Evolutionary conservation across 1,140 invertebrate species (phyloP).

Genomic region (Drosophila hydei): DNA sequence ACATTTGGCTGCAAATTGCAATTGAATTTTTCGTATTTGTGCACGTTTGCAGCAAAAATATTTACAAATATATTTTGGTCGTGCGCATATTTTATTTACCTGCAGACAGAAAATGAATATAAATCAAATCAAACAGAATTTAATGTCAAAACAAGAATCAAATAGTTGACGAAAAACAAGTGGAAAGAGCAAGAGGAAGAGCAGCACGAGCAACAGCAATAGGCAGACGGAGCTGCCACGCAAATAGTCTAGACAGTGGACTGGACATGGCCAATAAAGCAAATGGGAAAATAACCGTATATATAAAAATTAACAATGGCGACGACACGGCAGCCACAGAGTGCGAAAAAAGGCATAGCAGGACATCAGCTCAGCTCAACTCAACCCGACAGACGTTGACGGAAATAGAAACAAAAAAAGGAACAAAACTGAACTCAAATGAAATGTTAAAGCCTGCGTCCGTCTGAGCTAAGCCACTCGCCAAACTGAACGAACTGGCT

Average conservation of each 20-base stretch:
- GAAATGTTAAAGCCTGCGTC: conserved; percentile 3
- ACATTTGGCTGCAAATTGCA: conserved; percentile 21
- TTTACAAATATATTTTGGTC: conserved; percentile 55
- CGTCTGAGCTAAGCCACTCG: conserved; percentile 33
- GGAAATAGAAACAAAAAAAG: conserved; percentile 46
- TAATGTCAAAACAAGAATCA: conserved; percentile 58
- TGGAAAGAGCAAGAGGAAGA: too few species aligned
- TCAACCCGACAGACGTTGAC: conserved; percentile 33
- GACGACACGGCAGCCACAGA: conserved; percentile 65
- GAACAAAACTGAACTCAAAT: neutral
- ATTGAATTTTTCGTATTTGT: conserved; percentile 25
- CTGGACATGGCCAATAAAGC: conserved; percentile 72
- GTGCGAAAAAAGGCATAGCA: conserved; percentile 36
- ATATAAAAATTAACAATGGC: conserved; percentile 77
- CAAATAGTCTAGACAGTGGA: conserved; percentile 60
- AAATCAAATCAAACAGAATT: conserved; percentile 39
- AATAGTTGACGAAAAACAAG: conserved; percentile 36
- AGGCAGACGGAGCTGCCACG: conserved; percentile 12
- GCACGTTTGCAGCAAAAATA: conserved; percentile 62
- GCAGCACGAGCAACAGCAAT: neutral
- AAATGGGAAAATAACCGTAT: conserved; percentile 66
- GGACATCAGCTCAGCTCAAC: conserved; percentile 19
- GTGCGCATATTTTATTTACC: conserved; percentile 71
- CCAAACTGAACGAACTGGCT: conserved; percentile 44
- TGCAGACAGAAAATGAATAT: conserved; percentile 47